Evolutionary conservation across 2,888 invertebrate genomes (phyloP).

Genomic region (Biston betularia): DNA sequence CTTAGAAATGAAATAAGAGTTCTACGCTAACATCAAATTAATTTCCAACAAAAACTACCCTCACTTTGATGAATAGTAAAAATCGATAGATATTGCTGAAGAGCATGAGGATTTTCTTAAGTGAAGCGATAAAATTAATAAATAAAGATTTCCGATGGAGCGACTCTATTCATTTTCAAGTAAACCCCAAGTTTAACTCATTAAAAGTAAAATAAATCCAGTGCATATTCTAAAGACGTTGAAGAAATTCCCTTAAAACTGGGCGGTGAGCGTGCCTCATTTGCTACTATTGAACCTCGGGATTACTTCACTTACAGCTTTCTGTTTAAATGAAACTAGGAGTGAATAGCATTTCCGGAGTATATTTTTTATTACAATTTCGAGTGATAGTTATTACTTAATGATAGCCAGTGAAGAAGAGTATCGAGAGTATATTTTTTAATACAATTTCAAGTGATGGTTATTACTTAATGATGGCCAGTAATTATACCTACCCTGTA

Average conservation of each 20-base stretch:
- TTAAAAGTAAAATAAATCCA: slow-evolving; percentile 85
- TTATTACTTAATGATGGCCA: too few relatives aligned
- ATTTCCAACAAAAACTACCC: slow-evolving; percentile 3
- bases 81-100: too few relatives aligned
- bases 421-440: too few relatives aligned
- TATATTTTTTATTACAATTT: too few relatives aligned
- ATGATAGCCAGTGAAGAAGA: too few relatives aligned
- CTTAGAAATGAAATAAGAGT: too few relatives aligned
- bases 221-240: slow-evolving; percentile 83
- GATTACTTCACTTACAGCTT: slow-evolving; percentile 65
- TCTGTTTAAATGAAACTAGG: slow-evolving; percentile 70
- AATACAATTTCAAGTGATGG: too few relatives aligned
- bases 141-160: slow-evolving; percentile 57
- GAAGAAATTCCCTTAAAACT: slow-evolving; percentile 77
- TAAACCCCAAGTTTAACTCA: slow-evolving; percentile 82
- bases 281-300: slow-evolving; percentile 78
- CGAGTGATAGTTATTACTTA: too few relatives aligned
- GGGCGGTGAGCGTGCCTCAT: slow-evolving; percentile 77
- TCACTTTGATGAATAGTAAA: neutral
- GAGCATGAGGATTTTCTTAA: slow-evolving; percentile 3
- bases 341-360: slow-evolving; percentile 45
- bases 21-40: neutral
- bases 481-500: too few relatives aligned
- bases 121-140: slow-evolving; percentile 51
- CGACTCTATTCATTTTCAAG: slow-evolving; percentile 76